Evolutionary conservation across 1,140 invertebrate genomes (phyloP), one percentile per base, ranked within the genome.

Genomic region (Plutomurus gul): DNA sequence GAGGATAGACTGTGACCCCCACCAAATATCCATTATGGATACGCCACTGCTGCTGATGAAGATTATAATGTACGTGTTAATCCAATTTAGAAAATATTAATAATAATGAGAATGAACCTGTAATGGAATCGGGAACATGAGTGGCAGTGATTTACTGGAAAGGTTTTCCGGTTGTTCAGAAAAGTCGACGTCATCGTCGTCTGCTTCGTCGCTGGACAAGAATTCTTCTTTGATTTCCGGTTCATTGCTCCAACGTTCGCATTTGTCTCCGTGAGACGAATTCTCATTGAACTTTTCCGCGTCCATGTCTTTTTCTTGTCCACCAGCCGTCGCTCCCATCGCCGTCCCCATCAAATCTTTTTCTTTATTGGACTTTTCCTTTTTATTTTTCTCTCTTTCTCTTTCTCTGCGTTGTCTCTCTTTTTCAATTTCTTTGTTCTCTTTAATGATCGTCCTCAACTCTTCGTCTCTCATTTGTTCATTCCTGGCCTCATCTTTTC

Each of bases 81-180:
- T n/a, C n/a, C n/a, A n/a, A n/a, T n/a, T 6, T n/a, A n/a, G 43
- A 36, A 8, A 74, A 72, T 6, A 73, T 51, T 4, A 40, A 74
- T 37, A 43, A 8, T 8, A 60, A 71, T 20, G 27, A 47, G 18
- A n/a, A 47, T n/a, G 4, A 30, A 78, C 76, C 76, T 72, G 56
- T 3, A 81, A 43, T 16, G 80, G 80, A 18, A 81, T 40, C 20
- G 43, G 81, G 33, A 75, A 81, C 80, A 81, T 81, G 30, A 81
- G 77, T 7, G 76, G 80, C 7, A 78, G 76, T 60, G 77, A 77
- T 88, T 92, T 91, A 86, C 90, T 91, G 81, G 92, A 93, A 77
- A 94, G 87, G 86, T 94, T 94, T 85, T 94, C 93, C 76, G 93
- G 93, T 86, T 93, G 92, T 79, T 94, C 92, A 82, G 93, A 92